These are phyloP conservation scores for Drosophila kanapiae DNA, from an alignment of 1,140 invertebrate genomes.

Conservation along the genomic window DNA sequence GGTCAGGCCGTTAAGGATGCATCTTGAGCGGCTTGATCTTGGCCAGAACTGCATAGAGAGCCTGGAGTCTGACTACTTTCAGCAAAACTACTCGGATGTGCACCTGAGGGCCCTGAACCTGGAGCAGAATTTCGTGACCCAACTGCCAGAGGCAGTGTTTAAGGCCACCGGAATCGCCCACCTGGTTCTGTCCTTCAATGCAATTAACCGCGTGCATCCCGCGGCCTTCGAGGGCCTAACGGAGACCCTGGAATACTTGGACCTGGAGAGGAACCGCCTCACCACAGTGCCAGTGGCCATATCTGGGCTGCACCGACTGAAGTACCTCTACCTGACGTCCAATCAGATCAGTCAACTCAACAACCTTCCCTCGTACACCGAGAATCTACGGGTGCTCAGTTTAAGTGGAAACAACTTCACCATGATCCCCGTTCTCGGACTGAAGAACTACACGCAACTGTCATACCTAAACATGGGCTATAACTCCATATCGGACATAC, in stretches of 20 bases:
- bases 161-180: slow-evolving; percentile 89
- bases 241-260: slow-evolving; percentile 92
- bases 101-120: slow-evolving; percentile 92
- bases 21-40: slow-evolving; percentile 93
- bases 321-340: slow-evolving; percentile 93
- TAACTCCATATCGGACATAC: slow-evolving; percentile 92
- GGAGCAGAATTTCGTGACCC: slow-evolving; percentile 88
- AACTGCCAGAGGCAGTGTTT: slow-evolving; percentile 89
- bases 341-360: slow-evolving; percentile 89
- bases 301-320: slow-evolving; percentile 88
- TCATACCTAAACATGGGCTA: slow-evolving; percentile 95
- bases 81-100: slow-evolving; percentile 87
- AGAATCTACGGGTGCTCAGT: slow-evolving; percentile 91
- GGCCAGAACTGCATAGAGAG: slow-evolving; percentile 92
- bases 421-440: slow-evolving; percentile 89
- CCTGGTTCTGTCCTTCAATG: slow-evolving; percentile 92
- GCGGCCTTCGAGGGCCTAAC: slow-evolving; percentile 90
- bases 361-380: slow-evolving; percentile 85
- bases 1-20: slow-evolving; percentile 87
- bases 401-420: slow-evolving; percentile 92
- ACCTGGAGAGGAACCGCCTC: slow-evolving; percentile 93
- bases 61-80: slow-evolving; percentile 87
- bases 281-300: slow-evolving; percentile 89
- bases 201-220: slow-evolving; percentile 89
- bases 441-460: slow-evolving; percentile 89